Conservation (phyloP, 2,797 vertebrate genomes). For the Etheostoma perlongum region DNA sequence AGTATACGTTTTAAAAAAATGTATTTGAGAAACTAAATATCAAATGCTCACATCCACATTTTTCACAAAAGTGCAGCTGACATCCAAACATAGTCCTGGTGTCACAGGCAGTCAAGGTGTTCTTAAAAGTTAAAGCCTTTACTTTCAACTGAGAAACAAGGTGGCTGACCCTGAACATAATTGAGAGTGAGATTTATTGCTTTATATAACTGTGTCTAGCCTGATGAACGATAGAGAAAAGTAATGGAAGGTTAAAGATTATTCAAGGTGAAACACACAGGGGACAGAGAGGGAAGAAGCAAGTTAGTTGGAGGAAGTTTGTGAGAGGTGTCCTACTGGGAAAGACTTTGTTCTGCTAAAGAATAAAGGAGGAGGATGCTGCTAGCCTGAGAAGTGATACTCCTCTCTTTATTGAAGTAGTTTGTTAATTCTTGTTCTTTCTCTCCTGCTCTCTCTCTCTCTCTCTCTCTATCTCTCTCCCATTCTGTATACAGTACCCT, state of each 20-base stretch:
- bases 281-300: neutral
- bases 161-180: slow-evolving; percentile 3
- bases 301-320: neutral
- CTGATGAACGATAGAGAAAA: neutral
- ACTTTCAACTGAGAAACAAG: slow-evolving; percentile 16
- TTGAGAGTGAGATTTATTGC: neutral
- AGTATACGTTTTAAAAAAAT: no score
- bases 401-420: slow-evolving; percentile 1
- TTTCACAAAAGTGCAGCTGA: no score
- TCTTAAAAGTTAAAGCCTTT: neutral
- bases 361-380: neutral
- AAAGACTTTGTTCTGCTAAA: neutral
- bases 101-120: neutral
- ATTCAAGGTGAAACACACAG: slow-evolving; percentile 7
- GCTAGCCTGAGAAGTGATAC: neutral
- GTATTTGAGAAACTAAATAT: no score
- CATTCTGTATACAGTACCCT: neutral
- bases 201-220: neutral
- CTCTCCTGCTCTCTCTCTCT: neutral
- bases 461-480: slow-evolving; percentile 10
- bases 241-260: neutral
- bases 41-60: no score
- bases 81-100: neutral
- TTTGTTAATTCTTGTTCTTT: slow-evolving; percentile 23
- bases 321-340: neutral